Evolutionary conservation across 1,140 invertebrate genomes (phyloP).

Genomic region (Pseudomyrmex flavicornis): DNA sequence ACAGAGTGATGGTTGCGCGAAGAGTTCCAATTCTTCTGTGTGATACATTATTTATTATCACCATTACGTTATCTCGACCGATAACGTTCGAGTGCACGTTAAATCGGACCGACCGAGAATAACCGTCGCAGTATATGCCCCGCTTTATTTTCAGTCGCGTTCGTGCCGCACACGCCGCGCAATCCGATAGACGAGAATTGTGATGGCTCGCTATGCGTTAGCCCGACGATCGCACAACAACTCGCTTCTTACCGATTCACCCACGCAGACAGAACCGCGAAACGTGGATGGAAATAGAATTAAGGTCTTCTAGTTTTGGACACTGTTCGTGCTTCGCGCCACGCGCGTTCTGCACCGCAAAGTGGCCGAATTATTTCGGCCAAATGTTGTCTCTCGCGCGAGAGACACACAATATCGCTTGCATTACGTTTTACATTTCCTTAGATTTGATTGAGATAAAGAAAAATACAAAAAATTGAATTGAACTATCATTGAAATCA

Average conservation of each 20-base stretch:
- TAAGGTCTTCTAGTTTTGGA: constrained; percentile 58
- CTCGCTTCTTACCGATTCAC: constrained; percentile 60
- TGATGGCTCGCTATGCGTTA: constrained; percentile 13
- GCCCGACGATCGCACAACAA: constrained; percentile 36
- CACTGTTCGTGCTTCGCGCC: constrained; percentile 21
- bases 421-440: background rate
- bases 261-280: constrained; percentile 57
- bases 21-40: background rate
- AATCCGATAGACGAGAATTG: constrained; percentile 54
- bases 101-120: constrained; percentile 65
- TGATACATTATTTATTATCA: constrained; percentile 25
- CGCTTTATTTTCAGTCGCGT: constrained; percentile 68
- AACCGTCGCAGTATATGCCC: constrained; percentile 72
- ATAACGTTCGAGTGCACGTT: constrained; percentile 61
- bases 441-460: background rate
- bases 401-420: background rate
- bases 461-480: background rate
- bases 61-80: constrained; percentile 3
- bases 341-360: constrained; percentile 14
- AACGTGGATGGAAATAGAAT: constrained; percentile 65
- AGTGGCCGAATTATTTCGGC: constrained; percentile 47
- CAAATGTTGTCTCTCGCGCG: constrained; percentile 1
- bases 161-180: constrained; percentile 39
- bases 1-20: background rate
- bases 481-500: background rate